phyloP scores from a whole-genome alignment of 2,113 vertebrate species.

The Halcyon malimbica region DNA sequence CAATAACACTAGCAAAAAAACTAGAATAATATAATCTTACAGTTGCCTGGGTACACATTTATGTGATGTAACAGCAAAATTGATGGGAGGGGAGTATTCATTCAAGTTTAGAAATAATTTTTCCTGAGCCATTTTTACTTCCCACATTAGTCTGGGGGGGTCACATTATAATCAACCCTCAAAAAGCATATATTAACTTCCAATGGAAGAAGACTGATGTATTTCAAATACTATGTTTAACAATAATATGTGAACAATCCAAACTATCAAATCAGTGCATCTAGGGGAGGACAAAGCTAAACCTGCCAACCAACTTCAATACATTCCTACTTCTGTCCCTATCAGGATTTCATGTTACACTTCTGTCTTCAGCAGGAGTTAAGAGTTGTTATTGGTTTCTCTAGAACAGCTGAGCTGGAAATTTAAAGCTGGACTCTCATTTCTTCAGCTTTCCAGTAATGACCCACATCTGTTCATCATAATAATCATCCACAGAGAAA shows the following conservation, averaged over 20 bases:
- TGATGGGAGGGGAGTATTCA: neutral
- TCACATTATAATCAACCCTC: neutral
- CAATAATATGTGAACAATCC: neutral
- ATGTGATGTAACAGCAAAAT: neutral
- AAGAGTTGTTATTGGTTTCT: neutral
- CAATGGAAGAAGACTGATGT: neutral
- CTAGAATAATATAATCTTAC: no score
- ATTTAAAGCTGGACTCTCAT: neutral
- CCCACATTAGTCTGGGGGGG: neutral
- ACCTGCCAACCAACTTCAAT: neutral
- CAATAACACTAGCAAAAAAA: neutral
- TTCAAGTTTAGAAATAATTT: neutral
- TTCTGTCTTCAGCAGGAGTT: neutral
- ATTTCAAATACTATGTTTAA: neutral
- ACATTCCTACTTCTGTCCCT: neutral
- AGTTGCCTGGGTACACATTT: neutral
- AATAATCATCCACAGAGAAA: neutral
- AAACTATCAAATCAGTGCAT: neutral
- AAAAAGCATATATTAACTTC: neutral
- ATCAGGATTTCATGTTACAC: fast-evolving
- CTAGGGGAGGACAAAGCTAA: neutral
- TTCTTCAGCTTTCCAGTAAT: neutral
- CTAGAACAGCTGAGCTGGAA: neutral
- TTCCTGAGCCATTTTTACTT: neutral
- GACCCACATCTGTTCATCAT: neutral